Base-by-base conservation (phyloP, 2,888 invertebrate species). In the Orthosia cruda region DNA sequence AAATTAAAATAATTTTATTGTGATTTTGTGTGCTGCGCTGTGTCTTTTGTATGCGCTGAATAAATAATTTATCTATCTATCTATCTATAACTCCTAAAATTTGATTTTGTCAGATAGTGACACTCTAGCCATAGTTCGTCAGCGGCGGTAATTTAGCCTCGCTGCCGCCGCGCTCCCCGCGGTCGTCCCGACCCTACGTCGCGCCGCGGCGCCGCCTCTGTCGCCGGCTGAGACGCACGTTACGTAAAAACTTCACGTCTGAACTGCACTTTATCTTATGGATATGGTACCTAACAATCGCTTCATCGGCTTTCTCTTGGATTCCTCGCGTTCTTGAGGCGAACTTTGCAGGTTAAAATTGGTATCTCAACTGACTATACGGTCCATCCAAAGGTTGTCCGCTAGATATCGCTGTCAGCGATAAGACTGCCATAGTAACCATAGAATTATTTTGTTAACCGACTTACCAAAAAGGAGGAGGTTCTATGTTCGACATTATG, bases 191-290 rank as follows among this genome's bases (percentile, higher is more conserved):
- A 71, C 89, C 89, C 80, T 73, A 73, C 52, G 81, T 76, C 81
- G 78, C 71, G 74, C 74, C 80, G 83, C 77, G 63, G 65, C 68
- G 77, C 83, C 82, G 77, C 78, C 79, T 78, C 79, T 88, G 88
- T 85, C 89, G 82, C 89, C 87, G 82, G 87, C 84, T 84, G 88
- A 85, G 80, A 71, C 78, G 67, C 70, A 49, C 62, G 88, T 92
- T 91, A 93, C 91, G 92, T 91, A 92, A 93, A 92, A 92, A 91
- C 91, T 88, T 89, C 83, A 87, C 84, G 88, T 83, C 85, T 85
- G 82, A 87, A 87, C 87, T 90, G 90, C 92, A 90, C 89, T 88
- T 88, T 87, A 87, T 86, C 79, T 62, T 85, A 85, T 85, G 81
- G 84, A 89, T 88, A 88, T 81, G 77, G 77, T 74, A n/a, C n/a